Evolutionary conservation across 2,888 invertebrate genomes (phyloP).

Genomic region (Eristalinus aeneus): DNA sequence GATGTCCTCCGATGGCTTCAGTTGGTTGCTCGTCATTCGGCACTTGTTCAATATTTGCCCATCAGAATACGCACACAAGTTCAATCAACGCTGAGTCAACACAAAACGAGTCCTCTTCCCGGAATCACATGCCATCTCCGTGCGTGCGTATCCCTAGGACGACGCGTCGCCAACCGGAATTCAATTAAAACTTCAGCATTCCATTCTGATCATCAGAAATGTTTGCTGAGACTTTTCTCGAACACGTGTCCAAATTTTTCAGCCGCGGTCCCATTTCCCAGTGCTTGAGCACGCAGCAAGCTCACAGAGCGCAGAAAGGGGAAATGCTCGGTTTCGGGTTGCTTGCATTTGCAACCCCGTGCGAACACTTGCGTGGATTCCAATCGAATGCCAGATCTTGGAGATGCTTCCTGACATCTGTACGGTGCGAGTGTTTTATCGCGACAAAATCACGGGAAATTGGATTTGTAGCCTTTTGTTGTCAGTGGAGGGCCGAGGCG

Average conservation of each 20-base stretch:
- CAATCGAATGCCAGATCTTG: constrained; percentile 41
- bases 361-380: constrained; percentile 58
- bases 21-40: constrained; percentile 23
- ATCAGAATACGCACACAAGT: constrained; percentile 35
- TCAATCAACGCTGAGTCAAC: constrained; percentile 55
- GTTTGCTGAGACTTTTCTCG: constrained; percentile 44
- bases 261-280: constrained; percentile 54
- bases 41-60: constrained; percentile 57
- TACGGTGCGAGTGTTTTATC: constrained; percentile 33
- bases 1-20: constrained; percentile 44
- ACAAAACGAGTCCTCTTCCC: constrained; percentile 23
- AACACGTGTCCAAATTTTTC: constrained; percentile 68
- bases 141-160: constrained; percentile 19
- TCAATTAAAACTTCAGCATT: constrained; percentile 54
- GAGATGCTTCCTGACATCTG: constrained; percentile 58
- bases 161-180: constrained; percentile 25
- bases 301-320: constrained; percentile 24
- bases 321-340: constrained; percentile 25
- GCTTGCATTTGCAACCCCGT: constrained; percentile 28
- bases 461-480: constrained; percentile 39
- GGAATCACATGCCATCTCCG: neutral
- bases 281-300: constrained; percentile 61
- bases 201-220: constrained; percentile 42
- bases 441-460: constrained; percentile 55
- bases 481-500: constrained; percentile 1